Evolutionary conservation across 2,113 vertebrate genomes (phyloP).

Genomic region (Stegostoma tigrinum): DNA sequence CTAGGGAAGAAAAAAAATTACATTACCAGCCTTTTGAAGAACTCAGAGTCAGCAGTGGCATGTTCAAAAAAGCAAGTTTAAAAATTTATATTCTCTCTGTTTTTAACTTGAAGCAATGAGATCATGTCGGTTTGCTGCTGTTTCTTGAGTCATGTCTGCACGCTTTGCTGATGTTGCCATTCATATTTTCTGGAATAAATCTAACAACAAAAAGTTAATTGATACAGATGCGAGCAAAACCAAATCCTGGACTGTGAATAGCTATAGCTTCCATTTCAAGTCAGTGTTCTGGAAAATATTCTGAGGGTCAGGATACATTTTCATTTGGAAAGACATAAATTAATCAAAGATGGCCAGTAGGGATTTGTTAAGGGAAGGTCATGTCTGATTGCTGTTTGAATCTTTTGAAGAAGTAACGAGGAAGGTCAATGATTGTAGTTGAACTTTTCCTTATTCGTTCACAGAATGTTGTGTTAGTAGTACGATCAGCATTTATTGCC

Average conservation of each 20-base stretch:
- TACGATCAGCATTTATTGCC: too few species aligned
- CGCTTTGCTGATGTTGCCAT: not conserved
- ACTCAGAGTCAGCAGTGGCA: not conserved
- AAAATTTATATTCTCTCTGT: not conserved
- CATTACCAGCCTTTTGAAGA: not conserved
- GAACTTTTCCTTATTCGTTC: not conserved
- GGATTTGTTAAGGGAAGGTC: too few species aligned
- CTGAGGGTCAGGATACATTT: too few species aligned
- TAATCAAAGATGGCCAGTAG: too few species aligned
- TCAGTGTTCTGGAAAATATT: not conserved
- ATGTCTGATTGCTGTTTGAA: too few species aligned
- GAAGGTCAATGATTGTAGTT: not conserved
- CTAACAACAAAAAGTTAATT: not conserved
- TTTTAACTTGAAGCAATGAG: not conserved
- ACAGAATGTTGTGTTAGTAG: too few species aligned
- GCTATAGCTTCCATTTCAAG: not conserved
- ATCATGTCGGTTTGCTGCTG: not conserved
- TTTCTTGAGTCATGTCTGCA: not conserved
- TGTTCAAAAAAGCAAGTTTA: not conserved
- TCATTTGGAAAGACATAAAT: too few species aligned
- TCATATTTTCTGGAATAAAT: not conserved
- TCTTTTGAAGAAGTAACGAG: not conserved
- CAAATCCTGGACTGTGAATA: not conserved
- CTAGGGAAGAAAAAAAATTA: not conserved
- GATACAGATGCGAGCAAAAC: not conserved